phyloP scores from a whole-genome alignment of 1,140 invertebrate genomes.

The Drosophila navojoa region DNA sequence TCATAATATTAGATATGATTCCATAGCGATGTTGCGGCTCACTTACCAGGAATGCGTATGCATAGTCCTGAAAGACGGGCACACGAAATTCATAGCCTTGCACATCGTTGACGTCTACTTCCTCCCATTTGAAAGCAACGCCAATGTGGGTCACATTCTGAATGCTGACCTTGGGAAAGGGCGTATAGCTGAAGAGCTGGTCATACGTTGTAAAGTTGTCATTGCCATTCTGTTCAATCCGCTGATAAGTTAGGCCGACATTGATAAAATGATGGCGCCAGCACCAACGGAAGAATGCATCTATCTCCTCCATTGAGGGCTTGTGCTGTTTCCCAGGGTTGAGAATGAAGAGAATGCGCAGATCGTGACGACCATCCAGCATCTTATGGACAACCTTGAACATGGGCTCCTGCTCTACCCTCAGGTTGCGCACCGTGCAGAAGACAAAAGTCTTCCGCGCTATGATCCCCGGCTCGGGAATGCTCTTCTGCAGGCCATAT shows the following conservation, averaged over 20 bases:
- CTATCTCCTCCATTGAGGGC: background rate
- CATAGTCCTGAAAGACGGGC: constrained; percentile 53
- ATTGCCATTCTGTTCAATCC: background rate
- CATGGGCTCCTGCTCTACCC: constrained; percentile 35
- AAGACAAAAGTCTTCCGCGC: constrained; percentile 35
- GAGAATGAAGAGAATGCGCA: constrained; percentile 47
- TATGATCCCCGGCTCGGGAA: constrained; percentile 10
- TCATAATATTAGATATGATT: too few relatives aligned
- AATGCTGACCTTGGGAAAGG: constrained; percentile 47
- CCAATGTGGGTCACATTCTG: constrained; percentile 36
- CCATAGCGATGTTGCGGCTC: too few relatives aligned
- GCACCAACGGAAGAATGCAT: constrained; percentile 56
- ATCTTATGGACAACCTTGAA: constrained; percentile 29
- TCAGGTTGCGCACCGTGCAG: constrained; percentile 32
- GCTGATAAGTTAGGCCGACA: constrained; percentile 42
- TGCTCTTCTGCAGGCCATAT: constrained; percentile 36
- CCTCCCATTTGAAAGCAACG: background rate
- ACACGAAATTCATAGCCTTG: constrained; percentile 45
- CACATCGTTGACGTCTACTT: constrained; percentile 34
- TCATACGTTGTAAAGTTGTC: background rate
- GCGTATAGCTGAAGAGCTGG: constrained; percentile 53
- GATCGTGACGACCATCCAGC: constrained; percentile 39
- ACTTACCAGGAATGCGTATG: constrained; percentile 49
- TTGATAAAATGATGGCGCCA: constrained; percentile 53
- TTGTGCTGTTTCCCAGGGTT: background rate